Conservation (phyloP, 2,113 vertebrate genomes). For the Pteronura brasiliensis region DNA sequence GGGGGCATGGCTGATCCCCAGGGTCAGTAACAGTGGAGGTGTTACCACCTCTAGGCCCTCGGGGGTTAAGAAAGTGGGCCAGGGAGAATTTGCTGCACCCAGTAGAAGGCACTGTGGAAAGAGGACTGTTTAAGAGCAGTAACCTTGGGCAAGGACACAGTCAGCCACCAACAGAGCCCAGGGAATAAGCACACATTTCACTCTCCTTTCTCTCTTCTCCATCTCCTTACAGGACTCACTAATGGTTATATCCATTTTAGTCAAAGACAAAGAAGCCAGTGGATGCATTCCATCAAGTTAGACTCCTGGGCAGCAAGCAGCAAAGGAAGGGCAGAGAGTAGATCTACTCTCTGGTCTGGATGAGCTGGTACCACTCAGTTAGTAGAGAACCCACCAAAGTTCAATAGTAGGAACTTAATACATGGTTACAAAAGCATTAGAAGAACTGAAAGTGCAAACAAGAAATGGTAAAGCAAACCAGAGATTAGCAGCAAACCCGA, state of each 20-base stretch:
- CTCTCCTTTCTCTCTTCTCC: background rate
- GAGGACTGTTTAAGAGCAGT: background rate
- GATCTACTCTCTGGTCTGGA: too few relatives aligned
- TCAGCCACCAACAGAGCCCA: background rate
- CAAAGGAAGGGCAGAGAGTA: background rate
- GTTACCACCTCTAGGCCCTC: background rate
- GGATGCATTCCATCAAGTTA: background rate
- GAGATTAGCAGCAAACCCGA: background rate
- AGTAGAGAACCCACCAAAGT: background rate
- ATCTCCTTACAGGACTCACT: background rate
- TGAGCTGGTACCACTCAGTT: background rate
- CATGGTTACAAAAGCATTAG: background rate
- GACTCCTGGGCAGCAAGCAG: background rate
- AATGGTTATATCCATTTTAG: background rate
- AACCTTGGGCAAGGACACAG: background rate
- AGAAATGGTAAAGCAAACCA: background rate
- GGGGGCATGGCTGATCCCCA: background rate
- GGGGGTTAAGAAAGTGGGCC: accelerated
- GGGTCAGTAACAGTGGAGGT: background rate
- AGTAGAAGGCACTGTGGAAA: background rate
- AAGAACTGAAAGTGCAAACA: background rate
- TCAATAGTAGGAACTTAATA: background rate
- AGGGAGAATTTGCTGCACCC: background rate
- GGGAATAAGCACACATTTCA: background rate
- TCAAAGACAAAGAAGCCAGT: background rate